Conservation (phyloP, 2,888 invertebrate genomes). For the Drosophila ochracea region DNA sequence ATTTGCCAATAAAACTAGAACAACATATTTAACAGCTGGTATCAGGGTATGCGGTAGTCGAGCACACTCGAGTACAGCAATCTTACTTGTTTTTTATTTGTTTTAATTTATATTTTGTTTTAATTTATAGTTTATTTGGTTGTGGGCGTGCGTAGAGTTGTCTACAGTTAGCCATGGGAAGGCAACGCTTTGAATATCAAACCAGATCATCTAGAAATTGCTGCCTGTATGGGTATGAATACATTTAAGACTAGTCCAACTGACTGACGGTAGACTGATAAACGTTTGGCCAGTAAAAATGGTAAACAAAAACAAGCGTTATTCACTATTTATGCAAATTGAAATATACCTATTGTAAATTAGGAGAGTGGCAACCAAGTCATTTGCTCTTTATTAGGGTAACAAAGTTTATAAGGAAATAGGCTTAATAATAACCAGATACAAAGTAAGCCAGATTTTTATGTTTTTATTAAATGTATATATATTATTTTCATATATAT, state of each 20-base stretch:
- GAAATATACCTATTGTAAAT: background rate
- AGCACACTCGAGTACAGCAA: background rate
- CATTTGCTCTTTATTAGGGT: background rate
- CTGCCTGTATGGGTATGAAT: conserved; percentile 24
- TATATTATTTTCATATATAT: background rate
- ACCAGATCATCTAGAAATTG: conserved; percentile 51
- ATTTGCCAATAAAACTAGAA: background rate
- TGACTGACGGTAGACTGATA: conserved; percentile 27
- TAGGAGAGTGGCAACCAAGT: background rate
- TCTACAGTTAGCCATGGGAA: conserved; percentile 39
- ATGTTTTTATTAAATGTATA: background rate
- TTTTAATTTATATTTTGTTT: background rate
- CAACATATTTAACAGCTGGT: background rate
- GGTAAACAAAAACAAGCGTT: conserved; percentile 8
- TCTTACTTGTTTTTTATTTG: conserved; percentile 15
- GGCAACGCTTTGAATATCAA: conserved; percentile 58
- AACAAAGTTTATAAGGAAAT: background rate
- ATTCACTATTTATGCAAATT: conserved; percentile 16
- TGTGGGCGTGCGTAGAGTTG: conserved; percentile 36
- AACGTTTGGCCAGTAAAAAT: conserved; percentile 17
- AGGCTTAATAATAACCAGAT: background rate
- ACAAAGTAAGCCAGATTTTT: background rate
- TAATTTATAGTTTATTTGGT: conserved; percentile 18
- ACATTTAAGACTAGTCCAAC: conserved; percentile 45
- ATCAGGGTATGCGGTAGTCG: conserved; percentile 6